These are phyloP conservation scores for Trinorchestia longiramus DNA, from an alignment of 1,140 invertebrate species.

Conservation along the genomic window DNA sequence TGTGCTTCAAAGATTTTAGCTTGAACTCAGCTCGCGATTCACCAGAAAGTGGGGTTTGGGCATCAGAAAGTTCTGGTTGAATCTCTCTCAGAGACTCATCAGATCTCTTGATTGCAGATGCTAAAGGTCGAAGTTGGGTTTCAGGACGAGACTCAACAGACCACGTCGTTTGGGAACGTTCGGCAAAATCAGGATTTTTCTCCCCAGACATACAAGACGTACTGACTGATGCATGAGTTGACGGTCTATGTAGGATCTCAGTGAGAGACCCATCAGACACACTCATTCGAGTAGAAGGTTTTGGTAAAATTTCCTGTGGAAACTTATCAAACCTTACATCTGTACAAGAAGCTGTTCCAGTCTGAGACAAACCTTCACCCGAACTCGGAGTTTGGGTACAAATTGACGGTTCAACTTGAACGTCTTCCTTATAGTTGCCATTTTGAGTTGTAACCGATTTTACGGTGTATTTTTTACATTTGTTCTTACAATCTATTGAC, in stretches of 20 bases:
- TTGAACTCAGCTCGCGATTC: neutral
- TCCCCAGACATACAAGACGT: neutral
- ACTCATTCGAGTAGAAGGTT: neutral
- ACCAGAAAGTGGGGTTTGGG: neutral
- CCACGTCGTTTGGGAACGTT: neutral
- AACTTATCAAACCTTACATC: neutral
- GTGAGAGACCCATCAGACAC: neutral
- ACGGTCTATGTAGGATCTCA: conserved; percentile 27
- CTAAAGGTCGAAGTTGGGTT: neutral
- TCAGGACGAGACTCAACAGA: conserved; percentile 4
- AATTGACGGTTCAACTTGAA: neutral
- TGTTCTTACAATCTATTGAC: neutral
- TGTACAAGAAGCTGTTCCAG: neutral
- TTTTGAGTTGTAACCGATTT: neutral
- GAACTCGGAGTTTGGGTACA: neutral
- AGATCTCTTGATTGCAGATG: neutral
- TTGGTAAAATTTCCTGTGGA: neutral
- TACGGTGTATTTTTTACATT: neutral
- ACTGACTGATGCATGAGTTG: neutral
- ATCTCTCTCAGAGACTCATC: neutral
- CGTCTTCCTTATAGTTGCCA: neutral
- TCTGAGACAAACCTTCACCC: neutral
- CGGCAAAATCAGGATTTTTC: neutral
- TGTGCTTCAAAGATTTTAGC: neutral
- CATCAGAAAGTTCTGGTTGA: neutral